Evolutionary conservation across 2,797 vertebrate genomes (phyloP).

Genomic region (Ibycter americanus): DNA sequence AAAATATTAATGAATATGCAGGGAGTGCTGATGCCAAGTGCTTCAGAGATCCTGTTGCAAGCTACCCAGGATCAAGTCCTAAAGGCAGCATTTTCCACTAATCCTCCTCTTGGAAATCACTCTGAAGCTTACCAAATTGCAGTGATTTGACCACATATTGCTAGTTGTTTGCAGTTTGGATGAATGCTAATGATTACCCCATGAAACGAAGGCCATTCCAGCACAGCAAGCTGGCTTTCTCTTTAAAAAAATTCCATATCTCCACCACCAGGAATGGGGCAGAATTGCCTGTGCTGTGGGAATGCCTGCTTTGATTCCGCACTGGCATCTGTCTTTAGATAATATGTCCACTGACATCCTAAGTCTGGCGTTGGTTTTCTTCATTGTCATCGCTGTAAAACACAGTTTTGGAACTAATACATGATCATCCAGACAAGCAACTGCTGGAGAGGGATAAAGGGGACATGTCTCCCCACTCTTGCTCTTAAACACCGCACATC

Average conservation of each 20-base stretch:
- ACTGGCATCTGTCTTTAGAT: background rate
- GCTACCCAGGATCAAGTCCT: background rate
- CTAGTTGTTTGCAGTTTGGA: background rate
- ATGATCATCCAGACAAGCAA: background rate
- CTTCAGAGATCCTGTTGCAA: background rate
- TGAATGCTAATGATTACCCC: background rate
- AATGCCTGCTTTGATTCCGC: background rate
- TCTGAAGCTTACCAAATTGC: background rate
- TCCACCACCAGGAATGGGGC: background rate
- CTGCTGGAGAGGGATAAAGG: background rate
- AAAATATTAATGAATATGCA: background rate
- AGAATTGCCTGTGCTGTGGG: background rate
- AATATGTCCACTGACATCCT: fast-evolving
- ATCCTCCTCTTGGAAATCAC: background rate
- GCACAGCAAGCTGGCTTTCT: background rate
- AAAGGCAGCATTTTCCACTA: background rate
- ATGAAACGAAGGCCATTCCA: background rate
- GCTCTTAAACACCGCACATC: fast-evolving
- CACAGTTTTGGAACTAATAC: background rate
- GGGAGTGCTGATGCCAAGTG: background rate
- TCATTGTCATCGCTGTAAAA: background rate
- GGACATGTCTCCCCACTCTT: background rate
- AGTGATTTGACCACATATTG: background rate
- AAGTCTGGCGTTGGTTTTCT: background rate
- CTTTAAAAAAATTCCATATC: background rate